Percentiles rank a stretch among this genome's conserved stretches.
These are phyloP conservation scores for Conopomorpha cramerella DNA, from an alignment of 1,140 invertebrate species.

Conservation along the genomic window DNA sequence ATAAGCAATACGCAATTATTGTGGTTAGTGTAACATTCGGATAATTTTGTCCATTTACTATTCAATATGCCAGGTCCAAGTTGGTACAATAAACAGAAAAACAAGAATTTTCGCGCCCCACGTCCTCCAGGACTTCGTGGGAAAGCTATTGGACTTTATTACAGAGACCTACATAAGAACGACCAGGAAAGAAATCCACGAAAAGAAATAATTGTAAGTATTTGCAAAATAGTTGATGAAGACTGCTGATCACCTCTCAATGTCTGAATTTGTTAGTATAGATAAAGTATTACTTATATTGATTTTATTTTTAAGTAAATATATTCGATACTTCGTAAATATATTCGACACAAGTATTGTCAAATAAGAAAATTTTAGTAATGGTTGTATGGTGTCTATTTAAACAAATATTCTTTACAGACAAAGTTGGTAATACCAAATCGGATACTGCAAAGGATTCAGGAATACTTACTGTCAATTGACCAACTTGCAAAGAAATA, in stretches of 20 bases:
- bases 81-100: neutral
- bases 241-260: no score
- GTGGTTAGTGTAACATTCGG: neutral
- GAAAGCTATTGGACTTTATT: constrained; percentile 67
- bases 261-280: neutral
- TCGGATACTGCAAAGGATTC: no score
- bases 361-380: no score
- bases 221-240: neutral
- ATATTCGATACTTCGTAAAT: neutral
- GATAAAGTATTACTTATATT: no score
- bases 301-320: neutral
- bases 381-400: no score
- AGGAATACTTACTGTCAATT: no score
- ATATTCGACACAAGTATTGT: neutral
- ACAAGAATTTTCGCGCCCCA: neutral
- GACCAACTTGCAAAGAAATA: no score
- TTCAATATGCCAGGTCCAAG: neutral
- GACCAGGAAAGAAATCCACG: constrained; percentile 4
- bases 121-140: constrained; percentile 62
- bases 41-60: neutral
- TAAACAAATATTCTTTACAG: no score
- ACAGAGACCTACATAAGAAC: constrained; percentile 22
- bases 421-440: no score
- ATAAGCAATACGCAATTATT: neutral
- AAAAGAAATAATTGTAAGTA: neutral